phyloP scores from a whole-genome alignment of 2,888 invertebrate species.

The Pheosia tremula region DNA sequence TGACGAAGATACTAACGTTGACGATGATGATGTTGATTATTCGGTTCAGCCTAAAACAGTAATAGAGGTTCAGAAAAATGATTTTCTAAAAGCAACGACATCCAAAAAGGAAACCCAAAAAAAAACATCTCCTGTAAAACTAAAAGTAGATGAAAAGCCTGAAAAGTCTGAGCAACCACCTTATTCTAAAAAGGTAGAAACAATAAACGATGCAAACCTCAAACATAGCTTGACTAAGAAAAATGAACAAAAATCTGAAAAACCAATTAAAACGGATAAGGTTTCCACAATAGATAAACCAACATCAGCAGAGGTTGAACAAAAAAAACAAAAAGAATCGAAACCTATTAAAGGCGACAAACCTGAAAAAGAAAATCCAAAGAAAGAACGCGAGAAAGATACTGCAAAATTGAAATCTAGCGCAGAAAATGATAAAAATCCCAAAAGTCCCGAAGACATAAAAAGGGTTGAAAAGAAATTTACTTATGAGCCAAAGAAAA shows the following conservation, averaged over 20 bases:
- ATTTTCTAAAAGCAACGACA: not conserved
- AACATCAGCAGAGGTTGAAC: conserved; percentile 31
- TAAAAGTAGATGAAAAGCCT: conserved; percentile 2
- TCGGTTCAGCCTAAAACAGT: not conserved
- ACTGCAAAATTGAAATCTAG: conserved; percentile 20
- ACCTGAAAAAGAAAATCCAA: conserved; percentile 29
- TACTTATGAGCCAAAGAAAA: conserved; percentile 30
- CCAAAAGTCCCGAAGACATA: conserved; percentile 15
- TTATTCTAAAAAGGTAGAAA: conserved; percentile 29
- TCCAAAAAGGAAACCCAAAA: not conserved
- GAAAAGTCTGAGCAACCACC: not conserved
- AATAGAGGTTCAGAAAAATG: not conserved
- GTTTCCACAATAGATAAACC: conserved; percentile 5
- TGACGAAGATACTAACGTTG: not conserved
- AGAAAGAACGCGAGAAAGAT: conserved; percentile 26
- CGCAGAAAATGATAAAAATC: conserved; percentile 26
- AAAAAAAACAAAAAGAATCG: conserved; percentile 32
- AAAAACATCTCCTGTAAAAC: not conserved
- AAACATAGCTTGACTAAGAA: conserved; percentile 10
- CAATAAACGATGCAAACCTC: conserved; percentile 25
- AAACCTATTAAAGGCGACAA: conserved; percentile 29
- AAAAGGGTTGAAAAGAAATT: conserved; percentile 25
- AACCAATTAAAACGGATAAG: too few species aligned
- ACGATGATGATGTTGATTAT: not conserved
- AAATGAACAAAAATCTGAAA: conserved; percentile 13